Percentiles rank a stretch among this genome's conserved stretches.
phyloP scores from a whole-genome alignment of 1,140 invertebrate genomes.

The Holcopasites calliopsidis region DNA sequence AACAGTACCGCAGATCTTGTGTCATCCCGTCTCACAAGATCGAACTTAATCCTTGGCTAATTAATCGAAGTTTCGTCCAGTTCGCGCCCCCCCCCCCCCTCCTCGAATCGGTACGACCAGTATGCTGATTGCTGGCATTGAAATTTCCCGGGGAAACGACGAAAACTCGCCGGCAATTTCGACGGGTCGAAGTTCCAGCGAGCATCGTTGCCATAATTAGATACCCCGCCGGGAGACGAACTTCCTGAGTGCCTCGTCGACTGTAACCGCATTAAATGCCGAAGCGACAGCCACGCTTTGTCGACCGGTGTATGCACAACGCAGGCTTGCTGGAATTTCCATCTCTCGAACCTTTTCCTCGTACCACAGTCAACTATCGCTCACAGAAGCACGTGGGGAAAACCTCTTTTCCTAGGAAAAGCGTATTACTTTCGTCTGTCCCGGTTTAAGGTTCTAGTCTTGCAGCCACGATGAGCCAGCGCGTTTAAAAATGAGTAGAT shows the following conservation, averaged over 20 bases:
- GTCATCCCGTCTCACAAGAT: no score
- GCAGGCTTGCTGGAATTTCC: background rate
- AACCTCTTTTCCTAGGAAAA: no score
- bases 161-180: constrained; percentile 29
- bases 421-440: background rate
- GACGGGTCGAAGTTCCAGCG: constrained; percentile 6
- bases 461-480: no score
- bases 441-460: no score
- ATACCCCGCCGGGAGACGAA: constrained; percentile 21
- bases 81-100: no score
- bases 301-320: background rate
- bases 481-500: no score
- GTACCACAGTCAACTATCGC: background rate
- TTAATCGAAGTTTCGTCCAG: background rate
- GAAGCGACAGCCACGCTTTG: constrained; percentile 16
- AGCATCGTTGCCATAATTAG: constrained; percentile 40
- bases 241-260: constrained; percentile 47
- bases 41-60: background rate
- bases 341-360: background rate
- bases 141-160: background rate
- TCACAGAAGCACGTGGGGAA: background rate
- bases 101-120: no score
- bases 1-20: no score
- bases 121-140: background rate
- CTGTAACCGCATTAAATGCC: constrained; percentile 47